Evolutionary conservation across 1,140 invertebrate species (phyloP).

Genomic region (Aphaenogaster rudis): DNA sequence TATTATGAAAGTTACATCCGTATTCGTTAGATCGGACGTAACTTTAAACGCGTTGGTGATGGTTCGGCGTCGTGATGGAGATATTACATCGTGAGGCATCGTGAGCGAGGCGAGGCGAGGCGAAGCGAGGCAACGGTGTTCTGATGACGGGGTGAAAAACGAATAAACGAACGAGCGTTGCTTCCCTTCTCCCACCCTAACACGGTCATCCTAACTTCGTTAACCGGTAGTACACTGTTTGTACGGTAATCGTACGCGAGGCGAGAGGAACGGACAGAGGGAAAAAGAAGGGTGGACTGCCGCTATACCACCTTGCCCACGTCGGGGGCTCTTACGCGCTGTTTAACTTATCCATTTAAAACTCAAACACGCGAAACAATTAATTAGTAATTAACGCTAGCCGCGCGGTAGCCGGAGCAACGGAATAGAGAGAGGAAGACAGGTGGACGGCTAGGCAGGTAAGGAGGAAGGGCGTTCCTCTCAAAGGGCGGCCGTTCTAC

Average conservation of each 20-base stretch:
- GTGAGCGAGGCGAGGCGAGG: slow-evolving; percentile 7
- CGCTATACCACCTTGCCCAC: slow-evolving; percentile 61
- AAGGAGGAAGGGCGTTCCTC: slow-evolving; percentile 61
- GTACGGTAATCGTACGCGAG: slow-evolving; percentile 78
- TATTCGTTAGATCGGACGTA: slow-evolving; percentile 43
- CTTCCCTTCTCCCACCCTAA: slow-evolving; percentile 68
- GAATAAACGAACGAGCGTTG: slow-evolving; percentile 78
- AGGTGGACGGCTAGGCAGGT: slow-evolving; percentile 47
- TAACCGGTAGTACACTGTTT: slow-evolving; percentile 81
- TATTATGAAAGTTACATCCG: slow-evolving; percentile 37
- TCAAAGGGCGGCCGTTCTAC: slow-evolving; percentile 65
- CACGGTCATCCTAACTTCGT: slow-evolving; percentile 82
- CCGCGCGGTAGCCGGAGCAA: slow-evolving; percentile 66
- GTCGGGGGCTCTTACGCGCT: slow-evolving; percentile 80
- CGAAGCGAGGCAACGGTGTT: slow-evolving; percentile 53
- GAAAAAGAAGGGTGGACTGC: slow-evolving; percentile 58
- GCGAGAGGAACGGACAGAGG: slow-evolving; percentile 65
- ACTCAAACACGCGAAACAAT: slow-evolving; percentile 86
- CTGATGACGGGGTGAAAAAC: slow-evolving; percentile 80
- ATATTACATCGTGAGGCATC: slow-evolving; percentile 49
- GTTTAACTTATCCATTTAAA: slow-evolving; percentile 85
- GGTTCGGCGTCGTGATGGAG: slow-evolving; percentile 40
- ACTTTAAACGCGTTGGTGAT: slow-evolving; percentile 42
- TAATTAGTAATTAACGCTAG: slow-evolving; percentile 86
- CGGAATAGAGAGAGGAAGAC: slow-evolving; percentile 57